Base-by-base conservation (phyloP, 2,888 invertebrate species). In the Vanessa cardui region DNA sequence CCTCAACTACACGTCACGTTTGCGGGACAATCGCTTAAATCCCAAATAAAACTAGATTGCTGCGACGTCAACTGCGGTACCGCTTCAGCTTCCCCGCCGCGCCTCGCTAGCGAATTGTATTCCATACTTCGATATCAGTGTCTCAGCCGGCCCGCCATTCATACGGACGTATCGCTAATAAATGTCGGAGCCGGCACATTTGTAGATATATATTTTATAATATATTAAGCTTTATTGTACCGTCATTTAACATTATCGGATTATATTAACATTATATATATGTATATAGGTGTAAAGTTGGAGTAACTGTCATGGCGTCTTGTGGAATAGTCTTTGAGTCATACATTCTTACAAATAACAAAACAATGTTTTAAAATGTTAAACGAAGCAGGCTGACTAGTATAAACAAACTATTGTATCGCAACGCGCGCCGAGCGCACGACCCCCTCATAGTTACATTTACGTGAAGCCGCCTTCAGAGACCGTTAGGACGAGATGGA, bases 341-440 rank as follows among this genome's bases (percentile, higher is more conserved):
- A 59, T 46, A 58, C 58, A 64, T 61, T 66, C 66, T 66, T 69
- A 69, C 39, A 71, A 67, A 56, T 62, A 59, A 64, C 39, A 50
- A 49, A 66, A 64, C 54, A 58, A 64, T 66, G 49, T 61, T 26
- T 39, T 18, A 52, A 61, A 61, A 64, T 61, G 54, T 70, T 67
- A 58, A 58, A 64, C 64, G 31, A 68, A 71, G 49, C 66, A 52
- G 64, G 47, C 66, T 71, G 71, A 71, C 69, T 71, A 69, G 71
- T 59, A 69, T 50, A 39, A 60, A 59, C 52, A 49, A 63, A 68
- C 31, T 62, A 62, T 59, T 71, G 59, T 66, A 45, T 64, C 33
- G 60, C 46, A 33, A 54, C 45, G 62, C 47, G 18, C 47, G 33
- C 12, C 15, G 56, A 56, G 56, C 56, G 56, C 18, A 56, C 31